Evolutionary conservation across 1,140 invertebrate species (phyloP), one percentile per base, ranked within the genome.

Genomic region (Tetranychus cinnabarinus): DNA sequence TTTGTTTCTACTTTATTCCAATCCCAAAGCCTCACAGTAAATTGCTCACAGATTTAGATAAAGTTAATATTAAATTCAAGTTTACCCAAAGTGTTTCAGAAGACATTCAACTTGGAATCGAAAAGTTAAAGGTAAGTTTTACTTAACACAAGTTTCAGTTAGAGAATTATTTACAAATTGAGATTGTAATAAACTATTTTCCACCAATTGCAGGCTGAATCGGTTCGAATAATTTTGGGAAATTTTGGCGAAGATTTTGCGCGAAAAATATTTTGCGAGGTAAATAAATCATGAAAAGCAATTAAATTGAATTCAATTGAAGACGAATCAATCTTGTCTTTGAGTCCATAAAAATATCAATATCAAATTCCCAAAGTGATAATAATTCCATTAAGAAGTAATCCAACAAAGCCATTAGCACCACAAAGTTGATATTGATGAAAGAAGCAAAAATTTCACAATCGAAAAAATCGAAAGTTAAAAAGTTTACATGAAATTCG

Each of bases 161-260:
- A 10, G 63, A 55, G 58, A 35, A 50, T 58, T 37, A 3, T 15
- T 56, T 23, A 50, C 54, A 13, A 42, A 31, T 52, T 50, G 33
- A n/a, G 1, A 50, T 60, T 42, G 8, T 52, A 33, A 13, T 23
- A n/a, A 34, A 37, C 61, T 56, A 59, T 56, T 33, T 23, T 62
- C 42, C 36, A 13, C 47, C n/a, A n/a, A 46, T 59, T 39, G 36
- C 61, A 72, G 66, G 83, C 85, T 63, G 89, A 91, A 69, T 92
- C 97, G 69, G 85, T 92, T 6, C 79, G 93, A 56, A 92, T 98
- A 54, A 93, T 98, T 66, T 74, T 96, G 62, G 91, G 90, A 7
- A 97, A 97, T 74, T 96, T 97, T 71, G 88, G 93, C 72, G 88
- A 95, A 71, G 80, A 81, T 39, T 92, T 90, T 85, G 92, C 92